phyloP scores from a whole-genome alignment of 92 coral and sea anemone genomes.

The Zoanthus sociatus region DNA sequence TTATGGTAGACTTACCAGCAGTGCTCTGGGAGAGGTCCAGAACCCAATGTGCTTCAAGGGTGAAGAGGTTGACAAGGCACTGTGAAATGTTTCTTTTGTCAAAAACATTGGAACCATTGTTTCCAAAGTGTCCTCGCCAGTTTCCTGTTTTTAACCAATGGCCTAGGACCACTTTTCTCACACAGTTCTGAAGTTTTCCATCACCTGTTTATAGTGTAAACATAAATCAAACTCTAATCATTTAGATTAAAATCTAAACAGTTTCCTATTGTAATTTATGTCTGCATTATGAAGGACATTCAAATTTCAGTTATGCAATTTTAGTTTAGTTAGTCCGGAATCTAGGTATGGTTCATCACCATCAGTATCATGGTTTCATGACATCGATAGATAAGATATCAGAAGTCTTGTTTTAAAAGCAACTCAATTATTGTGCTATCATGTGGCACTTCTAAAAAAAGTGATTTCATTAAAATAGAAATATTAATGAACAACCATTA shows the following conservation, averaged over 20 bases:
- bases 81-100: background rate
- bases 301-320: conserved; percentile 3
- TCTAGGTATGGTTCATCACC: background rate
- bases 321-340: background rate
- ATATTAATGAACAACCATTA: background rate
- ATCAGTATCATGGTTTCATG: background rate
- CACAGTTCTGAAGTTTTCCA: conserved; percentile 13
- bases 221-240: conserved; percentile 10
- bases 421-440: background rate
- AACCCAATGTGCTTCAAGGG: conserved; percentile 11
- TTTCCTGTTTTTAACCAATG: conserved; percentile 13
- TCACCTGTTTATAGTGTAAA: conserved; percentile 11
- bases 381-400: background rate
- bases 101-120: background rate
- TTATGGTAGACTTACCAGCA: conserved; percentile 13
- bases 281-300: background rate
- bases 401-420: background rate
- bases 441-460: background rate
- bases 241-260: conserved; percentile 8
- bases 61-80: background rate
- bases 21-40: background rate
- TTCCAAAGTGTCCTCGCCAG: background rate
- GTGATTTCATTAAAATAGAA: background rate
- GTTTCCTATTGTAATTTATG: conserved; percentile 4
- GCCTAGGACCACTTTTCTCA: conserved; percentile 12